Evolutionary conservation across 2,888 invertebrate species (phyloP), one percentile per base, ranked within the genome.

Genomic region (Pediacus dermestoides): DNA sequence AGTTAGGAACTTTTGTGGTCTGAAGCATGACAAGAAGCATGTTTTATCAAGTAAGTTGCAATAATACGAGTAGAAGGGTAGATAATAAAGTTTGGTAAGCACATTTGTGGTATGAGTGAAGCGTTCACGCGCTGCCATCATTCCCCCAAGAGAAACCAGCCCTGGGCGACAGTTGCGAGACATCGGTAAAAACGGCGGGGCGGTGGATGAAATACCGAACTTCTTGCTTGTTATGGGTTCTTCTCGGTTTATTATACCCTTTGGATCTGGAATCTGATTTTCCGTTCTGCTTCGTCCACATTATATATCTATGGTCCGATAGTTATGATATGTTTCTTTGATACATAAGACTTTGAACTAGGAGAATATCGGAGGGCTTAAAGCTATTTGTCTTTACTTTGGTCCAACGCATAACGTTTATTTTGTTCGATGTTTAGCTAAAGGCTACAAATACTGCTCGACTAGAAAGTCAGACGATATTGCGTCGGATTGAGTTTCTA

Each of bases 241-340:
- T 55, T 55, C 50, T 53, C 50, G 53, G 49, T 57, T 58, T 57
- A 59, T 60, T 54, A 50, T 52, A 54, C 57, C 56, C 58, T 49
- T 58, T 50, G 52, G 55, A 55, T 42, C 52, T 51, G 50, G 52
- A 57, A 59, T 57, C 53, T 50, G 58, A 60, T 59, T 60, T 59
- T 55, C 57, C 52, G 50, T 55, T 52, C 50, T 44, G 55, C 52
- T 55, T 51, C 47, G 44, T 45, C 46, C 45, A 44, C 47, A 50
- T 53, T 52, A 52, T 49, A n/a, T n/a, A 44, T 47, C 45, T 34
- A 39, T 44, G 47, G 42, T 48, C 34, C 44, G 48, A 44, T 44
- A 46, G 49, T 46, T 49, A 48, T 48, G 48, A 52, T 51, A 46
- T 49, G 52, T 44, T 50, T 38, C 42, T 48, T 41, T 46, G 52